phyloP scores from a whole-genome alignment of 2,113 vertebrate genomes.

The Uria lomvia region DNA sequence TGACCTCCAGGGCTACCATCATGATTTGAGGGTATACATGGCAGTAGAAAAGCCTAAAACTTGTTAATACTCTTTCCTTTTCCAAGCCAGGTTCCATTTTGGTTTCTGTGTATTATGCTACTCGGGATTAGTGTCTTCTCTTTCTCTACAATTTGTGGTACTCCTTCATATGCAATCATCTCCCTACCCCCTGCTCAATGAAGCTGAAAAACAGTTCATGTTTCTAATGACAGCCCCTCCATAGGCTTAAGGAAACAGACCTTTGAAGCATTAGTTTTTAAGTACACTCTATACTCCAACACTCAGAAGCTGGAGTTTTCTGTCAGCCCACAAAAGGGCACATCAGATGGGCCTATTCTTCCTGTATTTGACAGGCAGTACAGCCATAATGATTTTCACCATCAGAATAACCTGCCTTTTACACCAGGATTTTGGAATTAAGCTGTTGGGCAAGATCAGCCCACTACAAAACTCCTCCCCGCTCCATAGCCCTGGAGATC shows the following conservation, averaged over 20 bases:
- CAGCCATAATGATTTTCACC: not conserved
- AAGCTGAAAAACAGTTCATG: not conserved
- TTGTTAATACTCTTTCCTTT: not conserved
- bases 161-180: not conserved
- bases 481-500: not conserved
- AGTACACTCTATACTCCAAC: not conserved
- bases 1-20: slow-evolving; percentile 39
- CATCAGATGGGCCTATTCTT: not conserved
- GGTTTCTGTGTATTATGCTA: not conserved
- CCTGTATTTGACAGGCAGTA: not conserved
- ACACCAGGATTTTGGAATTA: not conserved
- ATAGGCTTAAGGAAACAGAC: not conserved
- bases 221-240: not conserved
- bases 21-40: not conserved
- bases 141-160: not conserved
- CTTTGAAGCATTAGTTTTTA: not conserved
- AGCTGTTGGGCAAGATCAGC: not conserved
- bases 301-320: no score
- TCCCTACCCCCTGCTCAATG: not conserved
- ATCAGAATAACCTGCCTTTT: not conserved
- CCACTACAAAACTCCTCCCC: not conserved
- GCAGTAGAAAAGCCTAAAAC: not conserved
- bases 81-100: not conserved
- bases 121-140: not conserved
- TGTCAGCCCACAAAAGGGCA: not conserved